phyloP scores from a whole-genome alignment of 2,888 invertebrate genomes.

The Drosophila kuntzei region DNA sequence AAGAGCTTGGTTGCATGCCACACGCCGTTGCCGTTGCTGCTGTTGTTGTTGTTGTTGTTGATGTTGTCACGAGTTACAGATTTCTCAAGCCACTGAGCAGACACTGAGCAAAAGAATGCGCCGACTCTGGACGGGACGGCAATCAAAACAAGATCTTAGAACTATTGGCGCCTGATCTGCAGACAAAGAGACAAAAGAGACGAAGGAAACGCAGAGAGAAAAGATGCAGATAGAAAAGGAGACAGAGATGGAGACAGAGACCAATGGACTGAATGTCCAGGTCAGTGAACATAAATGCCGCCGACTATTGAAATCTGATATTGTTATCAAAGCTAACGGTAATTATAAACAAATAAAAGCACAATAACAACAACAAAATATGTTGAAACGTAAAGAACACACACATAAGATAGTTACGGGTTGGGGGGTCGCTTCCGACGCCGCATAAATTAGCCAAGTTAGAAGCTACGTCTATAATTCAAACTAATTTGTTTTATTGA shows the following conservation, averaged over 20 bases:
- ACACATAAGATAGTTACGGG: conserved; percentile 11
- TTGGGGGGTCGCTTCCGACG: conserved; percentile 68
- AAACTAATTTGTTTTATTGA: conserved; percentile 83
- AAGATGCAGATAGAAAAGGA: conserved; percentile 2
- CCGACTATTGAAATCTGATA: conserved; percentile 80
- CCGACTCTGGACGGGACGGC: conserved; percentile 52
- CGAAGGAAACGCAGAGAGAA: conserved; percentile 21
- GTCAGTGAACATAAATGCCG: conserved; percentile 80
- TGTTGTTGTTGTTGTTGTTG: conserved; percentile 2
- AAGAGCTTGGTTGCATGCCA: conserved; percentile 56
- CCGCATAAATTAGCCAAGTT: conserved; percentile 74
- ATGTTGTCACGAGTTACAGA: conserved; percentile 76
- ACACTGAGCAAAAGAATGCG: conserved; percentile 53
- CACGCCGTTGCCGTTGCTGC: conserved; percentile 53
- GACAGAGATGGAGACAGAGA: conserved; percentile 11
- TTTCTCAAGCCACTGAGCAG: conserved; percentile 78
- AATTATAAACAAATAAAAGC: conserved; percentile 83
- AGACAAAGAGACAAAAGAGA: conserved; percentile 35
- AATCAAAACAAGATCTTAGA: conserved; percentile 84
- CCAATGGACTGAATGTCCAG: conserved; percentile 66
- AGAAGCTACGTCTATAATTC: conserved; percentile 78
- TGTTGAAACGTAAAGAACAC: conserved; percentile 56
- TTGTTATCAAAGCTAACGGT: conserved; percentile 81
- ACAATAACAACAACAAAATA: conserved; percentile 45
- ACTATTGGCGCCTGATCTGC: conserved; percentile 83